Percentiles rank a stretch among this genome's conserved stretches.
phyloP scores from a whole-genome alignment of 2,888 invertebrate genomes.

The Seira ritae region DNA sequence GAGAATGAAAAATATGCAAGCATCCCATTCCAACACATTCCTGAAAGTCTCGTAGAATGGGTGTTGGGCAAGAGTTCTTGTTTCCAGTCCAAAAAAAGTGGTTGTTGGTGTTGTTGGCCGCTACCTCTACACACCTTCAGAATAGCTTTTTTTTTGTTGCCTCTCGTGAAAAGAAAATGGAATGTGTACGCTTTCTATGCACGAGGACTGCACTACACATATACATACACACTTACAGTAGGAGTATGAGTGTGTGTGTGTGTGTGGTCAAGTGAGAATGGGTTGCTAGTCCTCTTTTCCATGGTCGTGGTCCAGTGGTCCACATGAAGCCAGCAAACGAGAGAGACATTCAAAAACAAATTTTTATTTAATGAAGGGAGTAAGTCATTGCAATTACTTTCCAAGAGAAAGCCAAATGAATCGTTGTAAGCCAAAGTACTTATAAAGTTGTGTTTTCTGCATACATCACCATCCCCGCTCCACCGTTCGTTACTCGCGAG shows the following conservation, averaged over 20 bases:
- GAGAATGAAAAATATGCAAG: constrained; percentile 18
- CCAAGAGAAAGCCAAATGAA: not conserved
- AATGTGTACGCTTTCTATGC: not conserved
- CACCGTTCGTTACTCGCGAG: not conserved
- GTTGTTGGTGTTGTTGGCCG: constrained; percentile 4
- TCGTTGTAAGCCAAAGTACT: not conserved
- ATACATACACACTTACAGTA: too few relatives aligned
- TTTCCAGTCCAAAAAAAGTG: not conserved
- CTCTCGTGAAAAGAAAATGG: constrained; percentile 10
- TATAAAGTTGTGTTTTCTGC: not conserved
- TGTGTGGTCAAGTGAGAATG: constrained; percentile 32
- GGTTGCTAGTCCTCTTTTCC: not conserved
- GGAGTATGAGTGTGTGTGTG: not conserved
- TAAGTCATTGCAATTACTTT: constrained; percentile 23
- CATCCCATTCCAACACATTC: constrained; percentile 35
- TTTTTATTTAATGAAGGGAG: constrained; percentile 37
- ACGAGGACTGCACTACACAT: too few relatives aligned
- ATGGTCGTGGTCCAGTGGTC: too few relatives aligned
- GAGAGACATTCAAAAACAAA: constrained; percentile 23
- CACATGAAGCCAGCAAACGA: not conserved
- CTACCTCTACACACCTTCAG: not conserved
- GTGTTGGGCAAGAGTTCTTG: constrained; percentile 3
- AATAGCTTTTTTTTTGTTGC: constrained; percentile 2
- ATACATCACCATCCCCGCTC: not conserved
- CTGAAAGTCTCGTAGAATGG: constrained; percentile 22